Base-by-base conservation (phyloP, 2,797 vertebrate genomes). In the Chelon auratus region DNA sequence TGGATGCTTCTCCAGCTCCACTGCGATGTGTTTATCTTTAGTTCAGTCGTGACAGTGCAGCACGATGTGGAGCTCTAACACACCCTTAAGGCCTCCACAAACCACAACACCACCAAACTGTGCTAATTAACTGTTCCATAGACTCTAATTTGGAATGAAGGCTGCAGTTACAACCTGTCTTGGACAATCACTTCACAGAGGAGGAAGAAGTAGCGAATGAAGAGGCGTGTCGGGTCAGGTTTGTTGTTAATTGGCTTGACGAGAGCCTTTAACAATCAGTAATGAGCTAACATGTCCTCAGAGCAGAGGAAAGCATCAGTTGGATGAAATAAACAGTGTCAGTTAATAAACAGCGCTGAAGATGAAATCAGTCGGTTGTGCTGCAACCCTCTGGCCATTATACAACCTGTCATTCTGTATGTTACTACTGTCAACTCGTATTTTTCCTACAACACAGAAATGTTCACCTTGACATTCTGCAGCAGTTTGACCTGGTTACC, bases 151-250 rank as follows among this genome's bases (percentile, higher is more conserved):
- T 64, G 73, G 87, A 91, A 78, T 77, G 92, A 93, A 89, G 82
- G 91, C 85, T 74, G 83, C 89, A 85, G 91, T 89, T 89, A 80
- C 84, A 82, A 66, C 84, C 80, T 90, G 90, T 90, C 91, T 82
- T 33, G 50, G 81, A 83, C 89, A 83, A 88, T 93, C 90, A 83
- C 81, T 39, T 94, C 90, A 91, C 56, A 61, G 71, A 60, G 56
- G 58, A n/a, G 72, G 24, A 68, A 66, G 80, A 76, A 75, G 84
- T 68, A 72, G 70, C 43, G 13, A 85, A 87, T 90, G 84, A 86
- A 83, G 77, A 89, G 65, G 61, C 80, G 63, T 84, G 89, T 91
- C 89, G 40, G 84, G 85, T 90, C 87, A 86, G 57, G 85, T 91
- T 90, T 88, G 54, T 63, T 62, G 81, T 84, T 91, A 91, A 92